Base-by-base conservation (phyloP, 37 sponge, comb jelly and placozoan species). In the Geodia barretti region DNA sequence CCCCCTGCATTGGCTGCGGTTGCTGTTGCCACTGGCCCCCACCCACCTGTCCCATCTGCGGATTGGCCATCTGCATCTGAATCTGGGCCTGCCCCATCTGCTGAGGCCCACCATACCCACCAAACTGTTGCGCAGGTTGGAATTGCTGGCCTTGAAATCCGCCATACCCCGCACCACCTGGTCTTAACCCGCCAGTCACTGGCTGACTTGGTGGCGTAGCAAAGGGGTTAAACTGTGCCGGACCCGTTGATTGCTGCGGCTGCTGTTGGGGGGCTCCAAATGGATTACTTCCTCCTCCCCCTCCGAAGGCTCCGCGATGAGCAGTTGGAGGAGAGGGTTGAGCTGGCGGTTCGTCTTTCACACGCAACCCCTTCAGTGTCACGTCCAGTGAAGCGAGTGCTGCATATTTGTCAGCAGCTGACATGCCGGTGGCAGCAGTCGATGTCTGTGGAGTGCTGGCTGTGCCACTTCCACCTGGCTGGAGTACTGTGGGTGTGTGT, bases 321-420 rank as follows among this genome's bases (percentile, higher is more conserved):
- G 8, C n/a, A 7, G 5, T 20, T 68, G 68, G 31, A 20, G 4
- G 8, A 34, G 75, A 39, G 74, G 83, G 7, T 21, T 43, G 34
- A 73, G 86, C 23, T 76, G 62, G 3, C 7, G 67, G 70, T 47
- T 84, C 84, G 1, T 87, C 88, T 35, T 86, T 85, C 8, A 85
- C 26, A 38, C 61, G 74, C 23, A 92, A 29, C 1, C 78, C 89
- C 58, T 79, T 84, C 4, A 92, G 54, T 28, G 85, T 67, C 2
- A 31, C 58, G 68, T 92, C 93, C 25, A 92, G 79, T 8, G 31
- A 66, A 64, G 89, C 93, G 20, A 92, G 60, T 17, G 86, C 93
- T 59, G 89, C 76, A 29, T 92, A 92, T 64, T 76, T 84, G 68
- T 92, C 93, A 31, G 72, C 41, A 34, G 39, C 79, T 41, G 69